Evolutionary conservation across 2,113 vertebrate genomes (phyloP), one percentile per base, ranked within the genome.

Genomic region (Propithecus coquereli): DNA sequence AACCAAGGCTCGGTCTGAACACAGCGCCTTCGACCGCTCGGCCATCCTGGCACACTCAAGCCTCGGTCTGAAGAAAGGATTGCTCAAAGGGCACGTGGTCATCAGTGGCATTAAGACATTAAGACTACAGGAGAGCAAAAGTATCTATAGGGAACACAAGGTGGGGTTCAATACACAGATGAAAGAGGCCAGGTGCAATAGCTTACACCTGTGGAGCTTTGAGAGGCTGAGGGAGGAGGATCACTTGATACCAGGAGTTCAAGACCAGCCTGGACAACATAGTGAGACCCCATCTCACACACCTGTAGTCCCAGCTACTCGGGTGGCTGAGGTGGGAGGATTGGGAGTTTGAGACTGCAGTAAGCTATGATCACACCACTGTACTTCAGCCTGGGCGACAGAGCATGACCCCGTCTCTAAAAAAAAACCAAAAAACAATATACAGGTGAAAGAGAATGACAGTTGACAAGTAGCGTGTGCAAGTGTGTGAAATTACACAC

Each of bases 401-500:
- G 63, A 65, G 63, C 22, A 66, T 34, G 63, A 7, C 63, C 63
- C 30, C 6, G 13, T 66, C 12, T 66, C 63, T 34, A 34, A 50
- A n/a, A 27, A 16, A 1, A 63, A 63, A 30, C 11, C 61, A 4
- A 10, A 63, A 63, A 30, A 30, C 61, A 63, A 0, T 7, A 10
- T 2, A 25, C 43, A 74, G 57, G 82, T 52, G 43, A 37, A 50
- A 23, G 57, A 34, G 47, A 45, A 10, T 30, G 25, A n/a, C 76
- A 8, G 6, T 10, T 4, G 23, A 6, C 52, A 37, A 63, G 61
- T 5, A 40, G 10, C 32, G 4, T 30, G 4, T 11, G 32, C 22
- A 18, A 6, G 65, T 17, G 32, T 1, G 52, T 3, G 47, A 18
- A 8, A 63, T 1, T 25, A 18, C 2, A 34, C 7, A 9, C 20